A percentile compares a stretch with the other conserved stretches of the same genome.
phyloP scores from a whole-genome alignment of 2,888 invertebrate species.

The Monochamus alternatus region DNA sequence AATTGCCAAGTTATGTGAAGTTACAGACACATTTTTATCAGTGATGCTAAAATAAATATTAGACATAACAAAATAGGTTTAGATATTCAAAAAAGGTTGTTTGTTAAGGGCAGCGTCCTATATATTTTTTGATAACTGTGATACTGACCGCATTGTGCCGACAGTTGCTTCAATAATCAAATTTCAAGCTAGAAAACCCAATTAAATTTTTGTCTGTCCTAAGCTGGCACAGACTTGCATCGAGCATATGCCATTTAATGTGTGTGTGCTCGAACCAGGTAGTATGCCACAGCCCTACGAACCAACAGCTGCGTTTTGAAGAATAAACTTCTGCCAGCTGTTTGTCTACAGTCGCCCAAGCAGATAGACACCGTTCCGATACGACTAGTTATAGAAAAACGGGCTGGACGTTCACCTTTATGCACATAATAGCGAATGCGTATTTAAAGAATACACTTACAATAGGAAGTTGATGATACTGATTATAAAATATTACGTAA shows the following conservation, averaged over 20 bases:
- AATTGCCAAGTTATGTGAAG: too few relatives aligned
- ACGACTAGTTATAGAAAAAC: constrained; percentile 47
- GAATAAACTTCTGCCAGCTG: constrained; percentile 72
- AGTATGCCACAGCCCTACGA: constrained; percentile 62
- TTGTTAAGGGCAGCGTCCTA: background rate
- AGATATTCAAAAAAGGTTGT: too few relatives aligned
- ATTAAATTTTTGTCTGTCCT: constrained; percentile 30
- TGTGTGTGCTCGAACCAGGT: constrained; percentile 58
- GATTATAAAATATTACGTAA: constrained; percentile 65
- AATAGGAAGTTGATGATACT: constrained; percentile 65
- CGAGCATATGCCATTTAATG: constrained; percentile 61
- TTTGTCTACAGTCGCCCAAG: constrained; percentile 65
- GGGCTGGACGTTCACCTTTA: constrained; percentile 58
- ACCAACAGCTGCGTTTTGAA: constrained; percentile 70
- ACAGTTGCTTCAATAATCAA: constrained; percentile 25
- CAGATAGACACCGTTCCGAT: constrained; percentile 49
- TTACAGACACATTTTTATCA: too few relatives aligned
- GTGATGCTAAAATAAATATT: too few relatives aligned
- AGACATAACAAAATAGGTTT: too few relatives aligned
- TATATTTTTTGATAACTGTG: background rate
- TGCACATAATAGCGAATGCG: constrained; percentile 69
- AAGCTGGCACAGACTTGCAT: constrained; percentile 41
- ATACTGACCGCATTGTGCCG: constrained; percentile 3
- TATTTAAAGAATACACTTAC: constrained; percentile 59
- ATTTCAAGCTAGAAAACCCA: constrained; percentile 35